Conservation (phyloP, 2,113 vertebrate genomes). For the Rhinoptilus africanus region DNA sequence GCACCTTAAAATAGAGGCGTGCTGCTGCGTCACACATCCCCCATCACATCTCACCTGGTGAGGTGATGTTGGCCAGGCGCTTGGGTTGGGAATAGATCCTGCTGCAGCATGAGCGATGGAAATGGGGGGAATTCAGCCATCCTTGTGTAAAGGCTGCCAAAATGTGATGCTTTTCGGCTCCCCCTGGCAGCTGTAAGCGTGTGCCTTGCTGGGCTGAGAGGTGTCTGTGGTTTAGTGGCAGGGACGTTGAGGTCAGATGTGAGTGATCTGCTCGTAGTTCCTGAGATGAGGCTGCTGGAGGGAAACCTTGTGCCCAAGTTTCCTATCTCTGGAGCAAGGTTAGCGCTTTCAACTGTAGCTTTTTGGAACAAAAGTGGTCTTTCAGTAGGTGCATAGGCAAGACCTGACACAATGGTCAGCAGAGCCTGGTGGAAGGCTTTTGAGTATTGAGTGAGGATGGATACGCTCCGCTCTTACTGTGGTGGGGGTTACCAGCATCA, state of each 20-base stretch:
- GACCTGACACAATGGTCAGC: background rate
- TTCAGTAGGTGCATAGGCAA: background rate
- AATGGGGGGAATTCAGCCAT: background rate
- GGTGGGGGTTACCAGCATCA: background rate
- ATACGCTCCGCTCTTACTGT: too few relatives aligned
- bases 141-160: accelerated
- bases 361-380: background rate
- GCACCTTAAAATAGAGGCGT: background rate
- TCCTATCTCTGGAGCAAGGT: background rate
- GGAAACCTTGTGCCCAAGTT: background rate
- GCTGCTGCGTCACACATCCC: background rate
- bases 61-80: accelerated
- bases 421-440: background rate
- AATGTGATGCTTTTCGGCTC: background rate
- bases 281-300: background rate
- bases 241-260: background rate
- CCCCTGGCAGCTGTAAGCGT: background rate
- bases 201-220: background rate
- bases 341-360: background rate
- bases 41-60: background rate
- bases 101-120: accelerated
- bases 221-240: background rate
- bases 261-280: background rate
- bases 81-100: background rate
- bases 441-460: background rate